A percentile compares a stretch with the other conserved stretches of the same genome.
Evolutionary conservation across 2,113 vertebrate species (phyloP).

Genomic region (Cygnus buccinator): DNA sequence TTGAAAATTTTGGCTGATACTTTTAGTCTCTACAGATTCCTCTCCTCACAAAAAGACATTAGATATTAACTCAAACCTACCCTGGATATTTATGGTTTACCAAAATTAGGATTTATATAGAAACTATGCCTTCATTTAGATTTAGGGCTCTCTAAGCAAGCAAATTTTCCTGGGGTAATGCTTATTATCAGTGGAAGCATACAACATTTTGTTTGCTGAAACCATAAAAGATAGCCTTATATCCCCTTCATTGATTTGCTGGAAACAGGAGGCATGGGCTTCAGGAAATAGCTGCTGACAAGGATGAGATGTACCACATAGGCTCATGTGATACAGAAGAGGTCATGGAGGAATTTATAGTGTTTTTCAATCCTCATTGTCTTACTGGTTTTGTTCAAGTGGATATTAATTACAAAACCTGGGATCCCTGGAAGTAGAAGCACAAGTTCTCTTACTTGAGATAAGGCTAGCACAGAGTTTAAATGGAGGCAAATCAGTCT

Average conservation of each 20-base stretch:
- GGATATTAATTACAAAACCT: not conserved
- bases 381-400: not conserved
- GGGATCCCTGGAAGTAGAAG: not conserved
- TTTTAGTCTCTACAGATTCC: not conserved
- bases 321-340: not conserved
- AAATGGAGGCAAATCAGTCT: not conserved
- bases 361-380: not conserved
- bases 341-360: not conserved
- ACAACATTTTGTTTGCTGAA: not conserved
- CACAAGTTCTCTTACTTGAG: not conserved
- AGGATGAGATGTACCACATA: not conserved
- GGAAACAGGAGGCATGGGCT: not conserved
- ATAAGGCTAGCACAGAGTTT: not conserved
- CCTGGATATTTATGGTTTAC: not conserved
- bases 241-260: not conserved
- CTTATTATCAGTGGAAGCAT: not conserved
- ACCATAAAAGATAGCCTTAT: not conserved
- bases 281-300: not conserved
- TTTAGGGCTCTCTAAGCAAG: not conserved
- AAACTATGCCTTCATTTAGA: not conserved
- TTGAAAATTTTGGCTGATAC: not conserved
- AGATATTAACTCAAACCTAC: not conserved
- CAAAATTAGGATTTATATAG: not conserved
- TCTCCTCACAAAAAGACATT: not conserved
- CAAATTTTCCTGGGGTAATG: not conserved